A percentile compares a stretch with the other conserved stretches of the same genome.
Evolutionary conservation across 2,888 invertebrate species (phyloP).

Genomic region (Andricus curvator): DNA sequence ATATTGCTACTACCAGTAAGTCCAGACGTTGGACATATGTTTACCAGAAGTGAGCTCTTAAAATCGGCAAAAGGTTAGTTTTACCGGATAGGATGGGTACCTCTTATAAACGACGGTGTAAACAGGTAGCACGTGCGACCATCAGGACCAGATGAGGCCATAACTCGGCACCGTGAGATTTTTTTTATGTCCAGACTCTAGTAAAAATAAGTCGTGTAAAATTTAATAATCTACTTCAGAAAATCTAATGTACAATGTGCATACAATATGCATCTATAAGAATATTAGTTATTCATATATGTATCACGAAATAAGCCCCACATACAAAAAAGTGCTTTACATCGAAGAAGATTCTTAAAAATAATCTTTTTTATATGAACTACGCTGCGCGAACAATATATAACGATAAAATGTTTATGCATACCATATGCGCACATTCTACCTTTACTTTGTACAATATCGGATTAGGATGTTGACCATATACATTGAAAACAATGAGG

Average conservation of each 20-base stretch:
- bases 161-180: not conserved
- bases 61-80: constrained; percentile 15
- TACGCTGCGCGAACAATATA: no score
- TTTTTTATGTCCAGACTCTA: not conserved
- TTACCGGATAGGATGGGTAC: constrained; percentile 21
- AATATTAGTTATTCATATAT: no score
- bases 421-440: no score
- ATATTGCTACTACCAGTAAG: constrained; percentile 21
- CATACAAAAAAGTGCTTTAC: no score
- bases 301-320: no score
- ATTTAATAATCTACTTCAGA: not conserved
- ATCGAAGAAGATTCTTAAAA: no score
- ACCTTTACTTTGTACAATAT: no score
- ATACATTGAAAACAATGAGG: constrained; percentile 17
- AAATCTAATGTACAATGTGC: no score
- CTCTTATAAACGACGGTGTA: constrained; percentile 17
- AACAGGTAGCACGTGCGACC: constrained; percentile 34
- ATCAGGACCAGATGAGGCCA: constrained; percentile 2
- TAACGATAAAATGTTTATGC: no score
- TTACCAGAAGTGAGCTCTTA: constrained; percentile 29
- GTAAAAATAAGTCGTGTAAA: not conserved
- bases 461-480: constrained; percentile 10
- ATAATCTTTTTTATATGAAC: no score
- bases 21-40: constrained; percentile 31
- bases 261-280: no score